Evolutionary conservation across 2,797 vertebrate genomes (phyloP), one percentile per base, ranked within the genome.

Genomic region (Crypturellus tataupa): DNA sequence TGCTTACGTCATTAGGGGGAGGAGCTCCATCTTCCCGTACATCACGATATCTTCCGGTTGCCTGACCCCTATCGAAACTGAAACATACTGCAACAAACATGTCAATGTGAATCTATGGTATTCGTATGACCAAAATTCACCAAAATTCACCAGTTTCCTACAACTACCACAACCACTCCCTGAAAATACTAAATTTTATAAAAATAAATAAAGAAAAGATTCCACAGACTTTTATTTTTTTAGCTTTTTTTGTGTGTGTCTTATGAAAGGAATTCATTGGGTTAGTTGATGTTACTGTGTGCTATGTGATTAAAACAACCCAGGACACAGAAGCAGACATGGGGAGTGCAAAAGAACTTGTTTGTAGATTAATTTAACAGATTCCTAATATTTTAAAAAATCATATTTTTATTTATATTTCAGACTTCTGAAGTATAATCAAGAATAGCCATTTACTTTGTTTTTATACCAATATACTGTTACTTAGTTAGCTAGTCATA

Each of bases 401-500:
- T 16, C n/a, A n/a, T 39, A 25, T 23, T 27, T 4, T 4, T 42
- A 58, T 24, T 13, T 49, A 15, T 24, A 53, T 6, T 13, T 85
- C 42, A 0, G 0, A 3, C 4, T 79, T 59, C 17, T 69, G 19
- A 68, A 3, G 1, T 62, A 64, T 83, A 37, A 24, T 35, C 4
- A 63, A 47, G 49, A 72, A 37, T 4, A 8, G 19, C 19, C 9
- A 75, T 83, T 70, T 68, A 1, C 53, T 47, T 44, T 6, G 5
- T 35, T 65, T 89, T 91, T 37, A 1, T 7, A 78, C 55, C 56
- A 0, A 42, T 85, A 82, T 83, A 15, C 5, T 60, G 1, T 13
- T 69, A 51, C 47, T 87, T 87, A 64, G 20, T 75, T 72, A 78
- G 12, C 1, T 53, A 78, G 16, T 35, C 25, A 47, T 13, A 65